Evolutionary conservation across 2,888 invertebrate species (phyloP).

Genomic region (Dryocosmus kuriphilus): DNA sequence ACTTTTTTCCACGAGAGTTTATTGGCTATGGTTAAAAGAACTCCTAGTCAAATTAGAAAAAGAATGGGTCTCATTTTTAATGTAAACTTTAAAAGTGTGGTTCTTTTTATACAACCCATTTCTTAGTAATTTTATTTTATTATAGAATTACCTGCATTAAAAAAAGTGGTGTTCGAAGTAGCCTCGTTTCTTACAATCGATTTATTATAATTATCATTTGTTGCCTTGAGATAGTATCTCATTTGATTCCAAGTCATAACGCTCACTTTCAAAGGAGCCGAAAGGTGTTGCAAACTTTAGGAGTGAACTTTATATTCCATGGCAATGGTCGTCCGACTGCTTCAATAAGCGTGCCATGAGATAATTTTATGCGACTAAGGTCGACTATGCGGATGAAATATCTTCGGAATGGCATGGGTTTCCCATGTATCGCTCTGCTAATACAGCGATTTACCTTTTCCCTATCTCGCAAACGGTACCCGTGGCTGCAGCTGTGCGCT

Average conservation of each 20-base stretch:
- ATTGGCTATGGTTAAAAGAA: too few species aligned
- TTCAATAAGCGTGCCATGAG: conserved; percentile 8
- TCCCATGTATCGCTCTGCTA: conserved; percentile 10
- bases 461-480: conserved; percentile 12
- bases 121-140: too few species aligned
- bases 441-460: conserved; percentile 13
- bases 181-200: background rate
- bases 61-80: too few species aligned
- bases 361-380: conserved; percentile 25
- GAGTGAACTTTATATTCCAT: conserved; percentile 23
- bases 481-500: conserved; percentile 11
- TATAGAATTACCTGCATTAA: background rate
- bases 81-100: too few species aligned
- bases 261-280: conserved; percentile 9
- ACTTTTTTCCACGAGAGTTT: too few species aligned
- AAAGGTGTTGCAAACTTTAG: conserved; percentile 25
- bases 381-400: conserved; percentile 36
- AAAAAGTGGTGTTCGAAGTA: background rate
- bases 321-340: background rate
- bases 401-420: conserved; percentile 26
- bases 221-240: background rate
- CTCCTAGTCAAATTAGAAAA: too few species aligned
- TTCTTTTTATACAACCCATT: too few species aligned
- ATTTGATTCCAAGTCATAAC: conserved; percentile 10
- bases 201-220: conserved; percentile 14